Evolutionary conservation across 2,797 vertebrate species (phyloP).

Genomic region (Rhincodon typus): DNA sequence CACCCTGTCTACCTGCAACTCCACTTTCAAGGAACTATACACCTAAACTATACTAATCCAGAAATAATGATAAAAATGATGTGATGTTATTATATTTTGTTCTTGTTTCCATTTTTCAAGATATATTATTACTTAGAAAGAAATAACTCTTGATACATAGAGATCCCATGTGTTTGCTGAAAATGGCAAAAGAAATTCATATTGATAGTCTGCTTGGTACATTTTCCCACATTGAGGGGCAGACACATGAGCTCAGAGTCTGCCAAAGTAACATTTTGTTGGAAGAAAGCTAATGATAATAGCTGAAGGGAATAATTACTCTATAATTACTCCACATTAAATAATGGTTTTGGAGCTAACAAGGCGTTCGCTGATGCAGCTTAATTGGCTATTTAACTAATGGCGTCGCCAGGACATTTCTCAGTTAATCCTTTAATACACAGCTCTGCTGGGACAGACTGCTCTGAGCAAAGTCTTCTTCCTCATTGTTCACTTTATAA

Average conservation of each 20-base stretch:
- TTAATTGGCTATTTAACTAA: conserved; percentile 29
- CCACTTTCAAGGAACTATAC: too few relatives aligned
- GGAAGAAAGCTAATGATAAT: conserved; percentile 17
- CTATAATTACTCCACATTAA: conserved; percentile 35
- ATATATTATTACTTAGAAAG: not conserved
- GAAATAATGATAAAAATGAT: not conserved
- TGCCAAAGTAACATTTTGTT: conserved; percentile 24
- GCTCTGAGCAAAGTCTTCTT: not conserved
- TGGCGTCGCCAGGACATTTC: conserved; percentile 6
- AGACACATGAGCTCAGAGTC: conserved; percentile 2
- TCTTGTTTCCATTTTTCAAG: not conserved
- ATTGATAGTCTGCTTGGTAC: not conserved
- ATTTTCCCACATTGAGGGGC: conserved; percentile 21
- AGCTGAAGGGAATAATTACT: conserved; percentile 33
- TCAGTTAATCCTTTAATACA: conserved; percentile 30
- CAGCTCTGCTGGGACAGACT: conserved; percentile 20
- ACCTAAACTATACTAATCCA: too few relatives aligned
- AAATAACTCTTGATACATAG: not conserved
- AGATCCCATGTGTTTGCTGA: not conserved
- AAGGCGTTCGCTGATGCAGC: conserved; percentile 22
- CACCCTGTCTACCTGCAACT: too few relatives aligned
- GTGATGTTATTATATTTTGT: not conserved
- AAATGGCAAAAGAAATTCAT: not conserved
- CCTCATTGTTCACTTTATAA: not conserved
- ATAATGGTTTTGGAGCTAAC: conserved; percentile 27